A percentile compares a stretch with the other conserved stretches of the same genome.
These are phyloP conservation scores for Patella caerulea DNA, from an alignment of 2,888 invertebrate genomes.

Conservation along the genomic window DNA sequence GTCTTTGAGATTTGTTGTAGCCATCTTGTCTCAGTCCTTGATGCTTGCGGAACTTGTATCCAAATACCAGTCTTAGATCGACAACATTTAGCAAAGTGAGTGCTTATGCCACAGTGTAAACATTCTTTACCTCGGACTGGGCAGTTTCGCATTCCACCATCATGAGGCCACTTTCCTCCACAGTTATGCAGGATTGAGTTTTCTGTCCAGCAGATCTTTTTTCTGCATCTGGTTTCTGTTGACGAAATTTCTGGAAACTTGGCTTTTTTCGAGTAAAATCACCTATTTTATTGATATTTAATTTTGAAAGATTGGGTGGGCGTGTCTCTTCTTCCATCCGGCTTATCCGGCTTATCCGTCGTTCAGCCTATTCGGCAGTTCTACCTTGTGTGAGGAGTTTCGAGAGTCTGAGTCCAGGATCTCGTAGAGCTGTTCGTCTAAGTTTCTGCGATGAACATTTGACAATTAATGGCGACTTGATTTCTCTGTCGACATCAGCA, in stretches of 20 bases:
- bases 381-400: conserved; percentile 20
- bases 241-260: neutral
- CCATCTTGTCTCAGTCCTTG: neutral
- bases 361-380: conserved; percentile 25
- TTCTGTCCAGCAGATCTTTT: neutral
- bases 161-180: conserved; percentile 15
- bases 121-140: conserved; percentile 19
- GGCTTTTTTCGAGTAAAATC: neutral
- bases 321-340: conserved; percentile 17
- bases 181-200: conserved; percentile 3
- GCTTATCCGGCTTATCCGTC: conserved; percentile 11
- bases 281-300: neutral
- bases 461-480: conserved; percentile 32
- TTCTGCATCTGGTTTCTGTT: neutral
- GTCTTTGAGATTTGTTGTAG: neutral
- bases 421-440: conserved; percentile 17
- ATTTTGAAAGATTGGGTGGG: neutral
- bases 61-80: conserved; percentile 15
- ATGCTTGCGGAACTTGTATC: neutral
- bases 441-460: conserved; percentile 28
- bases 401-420: conserved; percentile 18
- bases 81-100: conserved; percentile 20
- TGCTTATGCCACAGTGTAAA: neutral
- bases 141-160: neutral
- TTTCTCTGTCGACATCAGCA: conserved; percentile 21